Evolutionary conservation across 2,113 vertebrate species (phyloP), one percentile per base, ranked within the genome.

Genomic region (Centropus bengalensis): DNA sequence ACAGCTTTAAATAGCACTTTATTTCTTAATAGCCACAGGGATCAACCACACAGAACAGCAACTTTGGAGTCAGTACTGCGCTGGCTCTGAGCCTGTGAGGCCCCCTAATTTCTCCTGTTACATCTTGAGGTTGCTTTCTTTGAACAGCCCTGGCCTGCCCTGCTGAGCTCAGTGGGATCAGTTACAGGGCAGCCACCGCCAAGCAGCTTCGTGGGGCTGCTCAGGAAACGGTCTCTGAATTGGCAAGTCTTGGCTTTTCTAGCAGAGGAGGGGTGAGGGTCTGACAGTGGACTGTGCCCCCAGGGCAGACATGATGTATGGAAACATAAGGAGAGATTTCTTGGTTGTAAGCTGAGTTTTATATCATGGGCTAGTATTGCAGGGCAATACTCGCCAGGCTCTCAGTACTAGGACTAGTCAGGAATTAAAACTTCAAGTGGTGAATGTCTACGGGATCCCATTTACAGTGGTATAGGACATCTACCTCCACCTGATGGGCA

Each of bases 21-120:
- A 91, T 90, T 89, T 54, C 85, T 91, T 82, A 69, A 69, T 59
- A 91, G 70, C 92, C 91, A n/a, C 55, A 74, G 91, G 95, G 88
- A 88, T 95, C 2, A 6, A 89, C 62, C 64, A 4, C 45, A 40
- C n/a, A 62, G 79, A 86, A 63, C 52, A 83, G 74, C 70, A 64
- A 80, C 88, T 84, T 60, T 16, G 30, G 81, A 92, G 86, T 66
- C 44, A 23, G 87, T 81, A 67, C 88, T 77, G 74, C 6, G 8
- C 96, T 96, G 94, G 81, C 88, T 95, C 92, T 66, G 45, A 71
- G 89, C 88, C 92, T 82, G 66, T 47, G 85, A 78, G 79, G 63
- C 17, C 59, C 32, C 67, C 26, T 85, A 82, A 96, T 92, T 97
- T 96, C 89, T 95, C 22, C 21, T 64, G 74, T 92, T 91, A 90